Evolutionary conservation across 2,888 invertebrate genomes (phyloP).

Genomic region (Microctonus hyperodae): DNA sequence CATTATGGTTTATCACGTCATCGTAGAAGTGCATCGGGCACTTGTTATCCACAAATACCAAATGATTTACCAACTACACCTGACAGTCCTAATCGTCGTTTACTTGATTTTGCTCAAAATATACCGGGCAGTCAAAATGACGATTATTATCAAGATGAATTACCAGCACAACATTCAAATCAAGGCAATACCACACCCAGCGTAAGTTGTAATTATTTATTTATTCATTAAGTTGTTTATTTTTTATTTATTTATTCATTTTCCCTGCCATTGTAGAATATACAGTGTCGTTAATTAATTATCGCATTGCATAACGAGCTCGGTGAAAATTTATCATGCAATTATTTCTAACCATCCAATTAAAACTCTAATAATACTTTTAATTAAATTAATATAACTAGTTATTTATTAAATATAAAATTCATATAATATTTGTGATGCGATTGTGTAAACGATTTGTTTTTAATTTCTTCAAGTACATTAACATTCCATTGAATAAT

Average conservation of each 20-base stretch:
- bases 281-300: too few species aligned
- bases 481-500: not conserved
- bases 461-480: not conserved
- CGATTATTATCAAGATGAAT: conserved; percentile 58
- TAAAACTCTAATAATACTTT: not conserved
- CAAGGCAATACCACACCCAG: conserved; percentile 59
- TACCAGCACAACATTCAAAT: conserved; percentile 56
- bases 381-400: not conserved
- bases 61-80: conserved; percentile 59
- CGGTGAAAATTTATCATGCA: too few species aligned
- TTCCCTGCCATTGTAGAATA: too few species aligned
- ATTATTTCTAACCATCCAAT: not conserved
- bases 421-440: not conserved
- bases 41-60: conserved; percentile 60
- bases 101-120: conserved; percentile 60
- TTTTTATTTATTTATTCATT: not conserved
- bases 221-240: conserved; percentile 1
- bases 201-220: conserved; percentile 51
- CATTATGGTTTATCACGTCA: conserved; percentile 67
- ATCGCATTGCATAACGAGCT: not conserved
- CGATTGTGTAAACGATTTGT: not conserved
- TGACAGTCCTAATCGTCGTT: conserved; percentile 60
- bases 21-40: conserved; percentile 65
- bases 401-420: not conserved
- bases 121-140: conserved; percentile 59